Evolutionary conservation across 2,888 invertebrate species (phyloP).

Genomic region (Tetropium fuscum): DNA sequence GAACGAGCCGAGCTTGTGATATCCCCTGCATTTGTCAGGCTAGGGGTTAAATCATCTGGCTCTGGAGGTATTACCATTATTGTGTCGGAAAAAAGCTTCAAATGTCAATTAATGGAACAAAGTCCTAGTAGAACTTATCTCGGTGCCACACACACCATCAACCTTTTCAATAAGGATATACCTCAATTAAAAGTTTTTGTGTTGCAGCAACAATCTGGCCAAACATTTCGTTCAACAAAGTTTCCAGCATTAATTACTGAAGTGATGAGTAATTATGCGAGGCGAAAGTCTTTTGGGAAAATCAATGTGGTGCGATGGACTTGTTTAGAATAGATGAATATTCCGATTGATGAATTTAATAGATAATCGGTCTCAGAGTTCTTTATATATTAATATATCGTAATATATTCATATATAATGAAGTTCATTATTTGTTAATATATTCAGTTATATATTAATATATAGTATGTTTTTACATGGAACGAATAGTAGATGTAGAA

Average conservation of each 20-base stretch:
- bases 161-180: conserved; percentile 12
- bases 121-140: conserved; percentile 18
- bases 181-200: conserved; percentile 12
- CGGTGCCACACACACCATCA: conserved; percentile 11
- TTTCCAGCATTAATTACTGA: conserved; percentile 21
- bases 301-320: no score
- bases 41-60: conserved; percentile 14
- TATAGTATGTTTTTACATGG: no score
- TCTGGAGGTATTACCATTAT: conserved; percentile 17
- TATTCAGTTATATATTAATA: no score
- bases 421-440: no score
- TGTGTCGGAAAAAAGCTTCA: conserved; percentile 18
- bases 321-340: no score
- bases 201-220: conserved; percentile 1
- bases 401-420: no score
- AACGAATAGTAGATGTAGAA: no score
- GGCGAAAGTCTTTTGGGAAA: conserved; percentile 10
- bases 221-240: conserved; percentile 12
- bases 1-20: neutral
- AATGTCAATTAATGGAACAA: conserved; percentile 28
- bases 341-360: no score
- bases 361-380: no score
- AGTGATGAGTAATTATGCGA: conserved; percentile 22
- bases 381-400: no score
- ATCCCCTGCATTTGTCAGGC: conserved; percentile 2